These are phyloP conservation scores for Pedicia rivosa DNA, from an alignment of 2,888 invertebrate species.

Conservation along the genomic window DNA sequence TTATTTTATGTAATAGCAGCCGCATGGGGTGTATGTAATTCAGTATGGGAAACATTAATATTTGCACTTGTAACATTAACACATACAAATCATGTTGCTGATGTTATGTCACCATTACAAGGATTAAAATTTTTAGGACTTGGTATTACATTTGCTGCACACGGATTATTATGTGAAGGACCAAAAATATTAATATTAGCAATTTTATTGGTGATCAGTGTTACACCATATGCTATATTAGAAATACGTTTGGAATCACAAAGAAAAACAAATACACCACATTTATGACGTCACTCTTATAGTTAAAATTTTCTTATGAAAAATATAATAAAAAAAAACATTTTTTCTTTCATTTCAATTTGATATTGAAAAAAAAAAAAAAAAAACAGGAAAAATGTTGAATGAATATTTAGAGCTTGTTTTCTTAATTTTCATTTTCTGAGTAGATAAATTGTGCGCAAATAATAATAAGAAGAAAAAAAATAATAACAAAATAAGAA, in stretches of 20 bases:
- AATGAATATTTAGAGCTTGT: too few relatives aligned
- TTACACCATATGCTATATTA: constrained; percentile 28
- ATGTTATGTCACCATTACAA: constrained; percentile 33
- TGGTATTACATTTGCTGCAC: constrained; percentile 44
- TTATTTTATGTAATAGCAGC: constrained; percentile 70
- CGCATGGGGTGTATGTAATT: constrained; percentile 76
- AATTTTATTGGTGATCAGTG: constrained; percentile 26
- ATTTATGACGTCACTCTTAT: constrained; percentile 23
- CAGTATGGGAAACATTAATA: constrained; percentile 62
- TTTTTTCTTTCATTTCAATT: too few relatives aligned
- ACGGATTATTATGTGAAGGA: constrained; percentile 40
- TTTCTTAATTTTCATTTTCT: too few relatives aligned
- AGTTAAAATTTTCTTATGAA: constrained; percentile 3
- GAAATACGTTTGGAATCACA: constrained; percentile 29
- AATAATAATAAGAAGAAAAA: too few relatives aligned
- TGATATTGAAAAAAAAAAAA: too few relatives aligned
- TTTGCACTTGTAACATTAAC: constrained; percentile 29
- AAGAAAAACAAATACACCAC: constrained; percentile 25
- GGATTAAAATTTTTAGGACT: constrained; percentile 44
- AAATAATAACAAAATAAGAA: too few relatives aligned
- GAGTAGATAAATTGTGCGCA: too few relatives aligned
- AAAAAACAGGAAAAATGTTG: too few relatives aligned
- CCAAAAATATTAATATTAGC: constrained; percentile 27
- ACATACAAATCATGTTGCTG: constrained; percentile 27
- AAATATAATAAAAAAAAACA: too few relatives aligned